These are phyloP conservation scores for Micrasema longulum DNA, from an alignment of 1,140 invertebrate genomes.

Conservation along the genomic window DNA sequence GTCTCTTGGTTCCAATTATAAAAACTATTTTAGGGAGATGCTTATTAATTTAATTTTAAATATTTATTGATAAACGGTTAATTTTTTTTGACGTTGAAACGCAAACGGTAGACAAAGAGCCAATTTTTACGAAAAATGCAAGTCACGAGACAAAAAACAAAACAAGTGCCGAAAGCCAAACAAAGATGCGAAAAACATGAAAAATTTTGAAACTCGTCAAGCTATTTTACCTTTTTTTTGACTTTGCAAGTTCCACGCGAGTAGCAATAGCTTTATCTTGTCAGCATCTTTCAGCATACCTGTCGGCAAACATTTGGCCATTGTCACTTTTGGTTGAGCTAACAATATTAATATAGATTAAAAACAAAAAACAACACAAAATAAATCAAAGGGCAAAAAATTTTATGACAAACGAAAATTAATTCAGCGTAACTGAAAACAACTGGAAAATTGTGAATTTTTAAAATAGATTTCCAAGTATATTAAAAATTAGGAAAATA, in stretches of 20 bases:
- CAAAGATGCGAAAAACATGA: slow-evolving; percentile 6
- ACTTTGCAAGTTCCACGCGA: slow-evolving; percentile 86
- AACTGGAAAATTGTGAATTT: too few species aligned
- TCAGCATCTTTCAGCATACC: slow-evolving; percentile 81
- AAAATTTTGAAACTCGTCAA: slow-evolving; percentile 1
- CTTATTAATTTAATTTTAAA: too few species aligned
- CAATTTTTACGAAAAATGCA: background rate
- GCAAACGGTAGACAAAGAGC: background rate
- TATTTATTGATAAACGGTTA: too few species aligned
- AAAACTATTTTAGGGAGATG: too few species aligned
- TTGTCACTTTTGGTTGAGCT: slow-evolving; percentile 57
- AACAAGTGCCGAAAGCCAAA: slow-evolving; percentile 1
- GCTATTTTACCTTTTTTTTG: slow-evolving; percentile 61
- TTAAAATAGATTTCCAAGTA: too few species aligned
- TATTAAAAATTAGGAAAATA: too few species aligned
- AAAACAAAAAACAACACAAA: background rate
- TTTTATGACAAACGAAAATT: too few species aligned
- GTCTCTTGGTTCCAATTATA: too few species aligned
- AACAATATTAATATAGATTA: background rate
- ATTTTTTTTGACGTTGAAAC: too few species aligned
- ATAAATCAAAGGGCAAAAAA: background rate
- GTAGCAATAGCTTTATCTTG: slow-evolving; percentile 86
- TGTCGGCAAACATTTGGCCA: slow-evolving; percentile 50
- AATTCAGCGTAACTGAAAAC: too few species aligned
- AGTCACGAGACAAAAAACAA: background rate